These are phyloP conservation scores for Mythimna impura DNA, from an alignment of 2,888 invertebrate genomes.

Conservation along the genomic window DNA sequence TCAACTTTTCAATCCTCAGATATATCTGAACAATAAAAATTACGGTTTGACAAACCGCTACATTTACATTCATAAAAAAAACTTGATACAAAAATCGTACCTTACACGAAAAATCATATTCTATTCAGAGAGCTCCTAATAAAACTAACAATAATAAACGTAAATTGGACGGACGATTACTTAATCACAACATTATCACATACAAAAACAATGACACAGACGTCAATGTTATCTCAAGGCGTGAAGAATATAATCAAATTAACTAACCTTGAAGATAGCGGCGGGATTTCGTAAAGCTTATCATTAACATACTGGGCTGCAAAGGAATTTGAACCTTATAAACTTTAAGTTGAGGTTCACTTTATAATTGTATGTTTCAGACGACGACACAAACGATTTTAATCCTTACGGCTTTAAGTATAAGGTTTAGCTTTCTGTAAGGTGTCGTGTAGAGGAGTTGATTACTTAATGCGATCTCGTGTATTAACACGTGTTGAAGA, in stretches of 20 bases:
- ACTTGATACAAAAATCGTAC: background rate
- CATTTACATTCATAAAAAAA: no score
- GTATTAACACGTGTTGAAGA: slow-evolving; percentile 30
- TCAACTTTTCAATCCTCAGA: no score
- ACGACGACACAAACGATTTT: background rate
- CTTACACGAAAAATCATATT: slow-evolving; percentile 1
- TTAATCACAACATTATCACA: slow-evolving; percentile 40
- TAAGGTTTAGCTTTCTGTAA: slow-evolving; percentile 2
- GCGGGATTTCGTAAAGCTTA: slow-evolving; percentile 48
- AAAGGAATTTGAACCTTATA: slow-evolving; percentile 65
- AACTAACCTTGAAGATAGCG: slow-evolving; percentile 60
- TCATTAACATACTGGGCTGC: slow-evolving; percentile 61
- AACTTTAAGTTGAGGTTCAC: slow-evolving; percentile 16
- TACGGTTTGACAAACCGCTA: no score
- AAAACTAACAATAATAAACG: slow-evolving; percentile 2
- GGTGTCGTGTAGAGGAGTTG: background rate
- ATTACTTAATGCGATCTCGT: slow-evolving; percentile 13
- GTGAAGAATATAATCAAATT: slow-evolving; percentile 35
- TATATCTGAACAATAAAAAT: no score
- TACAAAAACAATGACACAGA: slow-evolving; percentile 36
- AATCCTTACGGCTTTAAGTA: fast-evolving
- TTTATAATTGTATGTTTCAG: background rate
- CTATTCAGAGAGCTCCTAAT: background rate
- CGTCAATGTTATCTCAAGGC: slow-evolving; percentile 46
- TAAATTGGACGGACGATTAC: slow-evolving; percentile 49